A percentile compares a stretch with the other conserved stretches of the same genome.
phyloP scores from a whole-genome alignment of 2,113 vertebrate species.

The Pygoscelis antarcticus region DNA sequence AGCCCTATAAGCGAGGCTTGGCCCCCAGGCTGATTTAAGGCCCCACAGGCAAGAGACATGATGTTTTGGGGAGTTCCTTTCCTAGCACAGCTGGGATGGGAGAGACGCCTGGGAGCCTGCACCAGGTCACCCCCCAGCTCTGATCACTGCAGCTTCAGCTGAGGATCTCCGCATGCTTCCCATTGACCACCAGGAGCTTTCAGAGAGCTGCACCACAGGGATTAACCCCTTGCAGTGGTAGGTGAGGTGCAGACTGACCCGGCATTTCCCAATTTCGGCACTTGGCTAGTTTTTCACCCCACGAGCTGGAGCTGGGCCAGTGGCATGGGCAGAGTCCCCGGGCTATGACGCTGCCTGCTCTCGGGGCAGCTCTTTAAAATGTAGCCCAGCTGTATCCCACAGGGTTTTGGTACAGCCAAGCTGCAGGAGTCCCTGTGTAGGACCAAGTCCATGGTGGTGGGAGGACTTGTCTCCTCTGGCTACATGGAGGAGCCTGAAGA shows the following conservation, averaged over 20 bases:
- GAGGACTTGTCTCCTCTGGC: not conserved
- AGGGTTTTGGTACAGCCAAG: too few species aligned
- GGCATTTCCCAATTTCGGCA: rapidly evolving
- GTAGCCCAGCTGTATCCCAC: not conserved
- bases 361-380: rapidly evolving
- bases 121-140: not conserved
- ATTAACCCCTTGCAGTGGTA: not conserved
- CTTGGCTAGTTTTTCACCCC: not conserved
- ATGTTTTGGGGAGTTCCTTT: not conserved
- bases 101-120: rapidly evolving
- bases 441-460: not conserved
- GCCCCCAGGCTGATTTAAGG: not conserved
- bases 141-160: not conserved
- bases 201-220: not conserved
- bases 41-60: not conserved
- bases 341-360: not conserved
- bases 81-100: not conserved
- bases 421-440: not conserved
- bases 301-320: not conserved
- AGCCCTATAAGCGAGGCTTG: not conserved
- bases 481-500: not conserved
- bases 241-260: not conserved
- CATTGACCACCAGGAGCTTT: not conserved
- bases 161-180: not conserved
- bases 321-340: not conserved